These are phyloP conservation scores for Glyptemys insculpta DNA, from an alignment of 2,797 vertebrate genomes.

Conservation along the genomic window DNA sequence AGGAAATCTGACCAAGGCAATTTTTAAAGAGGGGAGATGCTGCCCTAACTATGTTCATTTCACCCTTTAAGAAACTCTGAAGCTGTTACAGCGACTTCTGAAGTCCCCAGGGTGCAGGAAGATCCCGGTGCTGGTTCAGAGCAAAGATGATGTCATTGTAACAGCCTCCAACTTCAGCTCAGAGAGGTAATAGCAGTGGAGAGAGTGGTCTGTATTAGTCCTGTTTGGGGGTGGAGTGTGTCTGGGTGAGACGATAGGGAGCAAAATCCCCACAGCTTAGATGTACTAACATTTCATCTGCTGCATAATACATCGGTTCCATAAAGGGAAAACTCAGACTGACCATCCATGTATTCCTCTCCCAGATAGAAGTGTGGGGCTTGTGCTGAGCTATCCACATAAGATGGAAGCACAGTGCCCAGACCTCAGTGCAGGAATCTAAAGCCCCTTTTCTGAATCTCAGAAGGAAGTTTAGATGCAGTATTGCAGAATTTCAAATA, in stretches of 20 bases:
- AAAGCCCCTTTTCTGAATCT: slow-evolving; percentile 13
- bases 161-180: slow-evolving; percentile 99
- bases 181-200: slow-evolving; percentile 87
- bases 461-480: slow-evolving; percentile 26
- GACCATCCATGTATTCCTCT: slow-evolving; percentile 42
- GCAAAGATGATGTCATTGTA: slow-evolving; percentile 97
- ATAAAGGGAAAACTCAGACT: slow-evolving; percentile 36
- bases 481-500: slow-evolving; percentile 14
- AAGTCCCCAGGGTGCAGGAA: slow-evolving; percentile 98
- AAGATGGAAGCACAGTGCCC: not conserved
- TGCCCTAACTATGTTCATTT: slow-evolving; percentile 78
- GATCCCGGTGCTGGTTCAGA: slow-evolving; percentile 97
- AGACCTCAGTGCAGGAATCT: not conserved
- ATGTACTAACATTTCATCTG: slow-evolving; percentile 57
- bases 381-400: slow-evolving; percentile 41
- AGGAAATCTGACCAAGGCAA: slow-evolving; percentile 41
- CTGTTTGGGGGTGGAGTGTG: not conserved
- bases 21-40: slow-evolving; percentile 44
- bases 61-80: slow-evolving; percentile 91
- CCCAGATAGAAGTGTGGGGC: slow-evolving; percentile 45
- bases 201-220: slow-evolving; percentile 29
- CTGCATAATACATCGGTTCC: slow-evolving; percentile 53
- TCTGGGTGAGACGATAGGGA: slow-evolving; percentile 48
- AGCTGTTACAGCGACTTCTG: slow-evolving; percentile 94
- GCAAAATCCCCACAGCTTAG: slow-evolving; percentile 47